Evolutionary conservation across 2,113 vertebrate species (phyloP), one percentile per base, ranked within the genome.

Genomic region (Turnix velox): DNA sequence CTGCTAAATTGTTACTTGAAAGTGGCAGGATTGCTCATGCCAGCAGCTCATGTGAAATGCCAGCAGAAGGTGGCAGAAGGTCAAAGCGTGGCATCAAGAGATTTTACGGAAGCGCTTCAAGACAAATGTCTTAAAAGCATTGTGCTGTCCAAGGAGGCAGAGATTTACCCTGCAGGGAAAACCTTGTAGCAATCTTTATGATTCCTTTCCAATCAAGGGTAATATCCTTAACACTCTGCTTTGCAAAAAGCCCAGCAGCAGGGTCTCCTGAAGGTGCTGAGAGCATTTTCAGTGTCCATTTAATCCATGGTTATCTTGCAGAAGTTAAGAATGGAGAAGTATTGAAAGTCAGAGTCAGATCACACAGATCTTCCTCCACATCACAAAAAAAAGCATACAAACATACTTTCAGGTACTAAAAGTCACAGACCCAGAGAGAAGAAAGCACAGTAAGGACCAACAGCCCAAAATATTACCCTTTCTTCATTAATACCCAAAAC

Each of bases 51-150:
- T 25, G 14, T 5, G 68, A 77, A 69, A 85, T 49, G 90, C 85
- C 95, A 97, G 84, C 86, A 87, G 66, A 13, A n/a, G n/a, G 63
- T 54, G 63, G 88, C 57, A 86, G 42, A 66, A 94, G 93, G 90
- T 95, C 89, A 92, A 59, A 92, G 75, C 3, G 2, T 18, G 77
- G 61, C n/a, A 88, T 48, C 85, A 67, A 77, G 91, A 95, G 61
- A 91, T 82, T 92, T 66, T 77, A 74, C 81, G 83, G 39, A 93
- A 61, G 58, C 2, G 5, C 63, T 94, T 93, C 82, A 43, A 93
- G 84, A 80, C 42, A 73, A 87, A 86, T 84, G 63, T 40, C 71
- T 82, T 90, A 87, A 87, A 77, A 90, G 52, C 82, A 14, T 0
- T 52, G 19, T 54, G 59, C 79, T 88, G 6, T 51, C 91, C 57